Conservation (phyloP, 2,888 invertebrate species). For the Balanococcus diminutus region DNA sequence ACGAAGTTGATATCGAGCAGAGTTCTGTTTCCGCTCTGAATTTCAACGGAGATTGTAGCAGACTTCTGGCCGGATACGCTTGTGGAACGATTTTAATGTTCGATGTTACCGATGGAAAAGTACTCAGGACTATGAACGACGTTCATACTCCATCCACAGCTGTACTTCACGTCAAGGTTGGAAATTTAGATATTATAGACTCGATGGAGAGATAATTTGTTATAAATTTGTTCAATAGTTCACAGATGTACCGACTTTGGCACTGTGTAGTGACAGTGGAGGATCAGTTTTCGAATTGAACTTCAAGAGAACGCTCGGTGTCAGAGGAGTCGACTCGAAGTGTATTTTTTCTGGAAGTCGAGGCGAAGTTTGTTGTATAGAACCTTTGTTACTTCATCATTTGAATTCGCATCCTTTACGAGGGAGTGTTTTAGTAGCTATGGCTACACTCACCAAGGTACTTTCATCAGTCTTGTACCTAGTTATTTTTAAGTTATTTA, state of each 20-base stretch:
- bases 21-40: slow-evolving; percentile 75
- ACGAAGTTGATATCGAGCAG: slow-evolving; percentile 72
- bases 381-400: slow-evolving; percentile 70
- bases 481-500: not conserved
- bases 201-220: not conserved
- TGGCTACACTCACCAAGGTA: slow-evolving; percentile 92
- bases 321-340: slow-evolving; percentile 85
- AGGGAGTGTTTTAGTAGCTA: slow-evolving; percentile 80
- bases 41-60: slow-evolving; percentile 84
- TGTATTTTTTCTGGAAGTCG: slow-evolving; percentile 96
- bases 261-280: slow-evolving; percentile 86
- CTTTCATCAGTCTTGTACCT: slow-evolving; percentile 59
- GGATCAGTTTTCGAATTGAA: slow-evolving; percentile 95
- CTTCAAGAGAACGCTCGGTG: slow-evolving; percentile 86
- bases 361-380: slow-evolving; percentile 86
- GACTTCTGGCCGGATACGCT: slow-evolving; percentile 79
- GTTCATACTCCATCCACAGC: slow-evolving; percentile 84
- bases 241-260: slow-evolving; percentile 75
- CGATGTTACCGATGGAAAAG: slow-evolving; percentile 78
- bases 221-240: slow-evolving; percentile 63
- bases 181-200: not conserved
- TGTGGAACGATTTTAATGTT: slow-evolving; percentile 90
- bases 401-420: slow-evolving; percentile 71
- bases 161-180: slow-evolving; percentile 74
- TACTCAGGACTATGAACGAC: slow-evolving; percentile 75